phyloP scores from a whole-genome alignment of 2,888 invertebrate species.

The Caenorhabditis doughertyi region DNA sequence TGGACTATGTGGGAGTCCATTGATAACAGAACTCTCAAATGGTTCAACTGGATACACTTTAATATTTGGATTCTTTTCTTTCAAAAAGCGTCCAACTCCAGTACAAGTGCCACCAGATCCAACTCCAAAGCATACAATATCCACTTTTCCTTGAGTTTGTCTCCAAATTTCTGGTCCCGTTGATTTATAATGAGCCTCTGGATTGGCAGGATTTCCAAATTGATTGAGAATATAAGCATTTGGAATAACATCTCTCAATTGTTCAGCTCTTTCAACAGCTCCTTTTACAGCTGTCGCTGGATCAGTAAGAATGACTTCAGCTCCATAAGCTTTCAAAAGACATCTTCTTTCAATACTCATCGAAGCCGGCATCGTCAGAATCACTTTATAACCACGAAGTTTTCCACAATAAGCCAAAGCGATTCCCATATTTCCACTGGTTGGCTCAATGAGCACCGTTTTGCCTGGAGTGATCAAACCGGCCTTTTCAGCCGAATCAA shows the following conservation, averaged over 20 bases:
- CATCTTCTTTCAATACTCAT: slow-evolving; percentile 79
- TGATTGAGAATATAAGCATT: slow-evolving; percentile 74
- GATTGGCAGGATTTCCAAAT: slow-evolving; percentile 79
- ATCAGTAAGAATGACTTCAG: slow-evolving; percentile 77
- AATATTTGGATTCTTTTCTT: slow-evolving; percentile 78
- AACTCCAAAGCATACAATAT: slow-evolving; percentile 79
- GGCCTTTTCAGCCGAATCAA: slow-evolving; percentile 76
- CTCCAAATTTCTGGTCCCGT: slow-evolving; percentile 83
- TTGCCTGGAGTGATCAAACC: slow-evolving; percentile 77
- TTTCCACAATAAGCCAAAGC: slow-evolving; percentile 76
- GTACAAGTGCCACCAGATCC: slow-evolving; percentile 80
- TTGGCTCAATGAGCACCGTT: slow-evolving; percentile 77
- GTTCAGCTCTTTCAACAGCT: slow-evolving; percentile 74
- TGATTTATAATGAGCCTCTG: slow-evolving; percentile 80
- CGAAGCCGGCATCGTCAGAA: slow-evolving; percentile 81
- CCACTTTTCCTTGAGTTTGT: slow-evolving; percentile 81
- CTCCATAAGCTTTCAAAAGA: slow-evolving; percentile 78
- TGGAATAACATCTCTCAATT: slow-evolving; percentile 72
- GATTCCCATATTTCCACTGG: slow-evolving; percentile 82
- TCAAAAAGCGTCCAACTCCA: slow-evolving; percentile 75
- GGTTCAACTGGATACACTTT: slow-evolving; percentile 77
- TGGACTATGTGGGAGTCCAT: slow-evolving; percentile 73
- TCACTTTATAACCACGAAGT: slow-evolving; percentile 76
- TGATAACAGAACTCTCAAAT: slow-evolving; percentile 76
- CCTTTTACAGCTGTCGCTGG: slow-evolving; percentile 77